Evolutionary conservation across 2,797 vertebrate species (phyloP).

Genomic region (Tauraco hartlaubi): DNA sequence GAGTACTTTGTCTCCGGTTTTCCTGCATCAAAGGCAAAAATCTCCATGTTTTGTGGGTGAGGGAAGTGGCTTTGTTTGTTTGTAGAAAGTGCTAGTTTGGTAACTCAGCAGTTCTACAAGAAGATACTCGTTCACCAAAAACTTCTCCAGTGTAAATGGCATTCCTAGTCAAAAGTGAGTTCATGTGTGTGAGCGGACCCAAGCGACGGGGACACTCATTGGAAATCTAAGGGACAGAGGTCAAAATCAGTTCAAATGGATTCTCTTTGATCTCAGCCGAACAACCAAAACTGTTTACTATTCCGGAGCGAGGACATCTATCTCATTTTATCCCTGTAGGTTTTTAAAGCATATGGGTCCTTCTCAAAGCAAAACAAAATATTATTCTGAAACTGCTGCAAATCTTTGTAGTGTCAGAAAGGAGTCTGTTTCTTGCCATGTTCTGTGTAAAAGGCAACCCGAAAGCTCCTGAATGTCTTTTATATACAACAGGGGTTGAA

Average conservation of each 20-base stretch:
- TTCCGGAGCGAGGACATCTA: background rate
- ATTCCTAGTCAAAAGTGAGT: background rate
- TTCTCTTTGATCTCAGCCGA: background rate
- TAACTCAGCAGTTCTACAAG: background rate
- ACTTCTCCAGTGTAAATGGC: background rate
- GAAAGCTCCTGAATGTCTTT: background rate
- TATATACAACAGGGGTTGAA: background rate
- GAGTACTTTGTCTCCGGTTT: background rate
- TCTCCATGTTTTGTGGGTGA: background rate
- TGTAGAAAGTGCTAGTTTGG: background rate
- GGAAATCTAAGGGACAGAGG: background rate
- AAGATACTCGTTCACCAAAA: background rate
- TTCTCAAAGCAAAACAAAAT: background rate
- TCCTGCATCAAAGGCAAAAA: background rate
- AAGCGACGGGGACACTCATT: background rate
- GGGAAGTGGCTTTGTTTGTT: background rate
- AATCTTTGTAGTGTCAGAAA: background rate
- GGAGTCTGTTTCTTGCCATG: background rate
- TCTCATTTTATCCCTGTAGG: background rate
- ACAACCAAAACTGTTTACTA: background rate
- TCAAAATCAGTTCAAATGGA: background rate
- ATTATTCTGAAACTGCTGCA: background rate
- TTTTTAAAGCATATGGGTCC: background rate
- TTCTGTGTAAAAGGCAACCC: background rate
- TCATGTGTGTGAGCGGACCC: accelerated